Evolutionary conservation across 2,888 invertebrate genomes (phyloP), one percentile per base, ranked within the genome.

Genomic region (Therioaphis trifolii): DNA sequence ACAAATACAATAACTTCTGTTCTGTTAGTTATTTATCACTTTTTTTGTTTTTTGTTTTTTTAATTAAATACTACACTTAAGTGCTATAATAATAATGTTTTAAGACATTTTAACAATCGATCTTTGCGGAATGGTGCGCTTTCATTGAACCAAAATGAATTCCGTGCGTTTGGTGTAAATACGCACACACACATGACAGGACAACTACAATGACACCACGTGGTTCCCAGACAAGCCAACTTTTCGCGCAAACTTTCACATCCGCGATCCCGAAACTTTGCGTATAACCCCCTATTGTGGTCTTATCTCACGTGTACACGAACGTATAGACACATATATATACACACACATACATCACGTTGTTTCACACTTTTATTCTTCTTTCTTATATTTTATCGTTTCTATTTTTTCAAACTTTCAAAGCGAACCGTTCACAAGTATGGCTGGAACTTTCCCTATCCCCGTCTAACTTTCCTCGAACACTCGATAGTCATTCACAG

Each of bases 391-490:
- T 7, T 35, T 29, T 29, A 9, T 49, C n/a, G n/a, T 29, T 29
- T 29, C 27, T 52, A 12, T 46, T 49, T 69, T 18, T 46, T 71
- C 46, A 11, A 27, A 71, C 49, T 29, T n/a, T n/a, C 29, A 49
- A 49, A 72, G 14, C 14, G 71, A 49, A 49, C 29, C n/a, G 49
- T 72, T 72, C n/a, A 29, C 71, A 14, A 72, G 49, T 72, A 71
- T 52, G 18, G 12, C 49, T 1, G n/a, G 27, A 49, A 11, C 27
- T n/a, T n/a, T 49, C n/a, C 27, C 27, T 4, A 18, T 18, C 27
- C 27, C 43, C 15, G 15, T 2, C 18, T 18, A 7, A 7, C 52
- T 7, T 35, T 7, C 35, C 35, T 5, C 35, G 35, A 35, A 35
- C 7, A 35, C 35, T 35, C 35, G n/a, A n/a, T n/a, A n/a, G n/a